Base-by-base conservation (phyloP, 2,113 vertebrate genomes). In the Clarias gariepinus region DNA sequence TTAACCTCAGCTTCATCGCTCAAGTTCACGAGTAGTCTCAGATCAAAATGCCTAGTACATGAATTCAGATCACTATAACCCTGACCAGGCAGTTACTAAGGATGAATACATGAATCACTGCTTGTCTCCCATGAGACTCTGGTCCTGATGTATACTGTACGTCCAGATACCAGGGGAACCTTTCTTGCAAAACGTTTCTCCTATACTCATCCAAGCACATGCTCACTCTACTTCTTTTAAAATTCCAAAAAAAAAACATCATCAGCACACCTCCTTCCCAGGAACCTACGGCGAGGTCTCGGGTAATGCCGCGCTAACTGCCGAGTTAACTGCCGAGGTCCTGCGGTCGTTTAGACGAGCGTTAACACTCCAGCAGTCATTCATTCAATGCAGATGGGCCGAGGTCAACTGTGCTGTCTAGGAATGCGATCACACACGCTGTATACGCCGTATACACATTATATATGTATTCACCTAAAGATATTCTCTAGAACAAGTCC, bases 401-500 rank as follows among this genome's bases (percentile, higher is more conserved):
- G 81, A 83, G 88, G 88, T 89, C 85, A 89, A 86, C 77, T n/a
- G 33, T 76, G n/a, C 81, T 23, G 57, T 60, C 57, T 36, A 82
- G 69, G 33, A 55, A 21, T 71, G 52, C 82, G 36, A 63, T 82
- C 30, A 57, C 64, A 81, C 57, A 86, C 86, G 64, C 60, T 60
- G 33, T 57, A 82, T 12, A 76, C 77, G 52, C 82, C 76, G 81
- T 23, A 61, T 33, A 83, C n/a, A 64, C 86, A n/a, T 63, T 19
- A 21, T 53, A 87, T 13, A 61, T 15, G 19, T 71, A 76, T 4
- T 11, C 68, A 78, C 64, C 83, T 55, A 61, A 55, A 82, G 16
- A 78, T 66, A 74, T 86, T 11, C 6, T 66, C 47, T 52, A 66
- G 69, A 88, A 90, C 90, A 90, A 88, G 90, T 90, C 86, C 61